These are phyloP conservation scores for Conus ventricosus DNA, from an alignment of 1,140 invertebrate genomes.

Conservation along the genomic window DNA sequence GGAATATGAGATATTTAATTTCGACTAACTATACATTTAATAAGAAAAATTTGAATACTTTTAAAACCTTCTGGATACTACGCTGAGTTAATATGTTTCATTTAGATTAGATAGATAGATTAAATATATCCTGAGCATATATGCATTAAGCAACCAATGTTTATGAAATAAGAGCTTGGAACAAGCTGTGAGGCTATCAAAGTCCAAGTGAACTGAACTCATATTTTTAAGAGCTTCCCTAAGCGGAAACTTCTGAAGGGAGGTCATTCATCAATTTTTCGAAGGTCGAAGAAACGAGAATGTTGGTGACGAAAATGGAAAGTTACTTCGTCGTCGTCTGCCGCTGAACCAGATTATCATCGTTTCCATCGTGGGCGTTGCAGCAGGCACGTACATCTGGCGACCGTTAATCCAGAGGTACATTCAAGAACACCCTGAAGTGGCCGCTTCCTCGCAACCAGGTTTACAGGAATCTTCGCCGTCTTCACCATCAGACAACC, in stretches of 20 bases:
- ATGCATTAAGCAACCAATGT: too few species aligned
- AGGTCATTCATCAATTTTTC: neutral
- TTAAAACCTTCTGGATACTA: too few species aligned
- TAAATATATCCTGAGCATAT: too few species aligned
- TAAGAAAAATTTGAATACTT: too few species aligned
- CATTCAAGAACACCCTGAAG: constrained; percentile 28
- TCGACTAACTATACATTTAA: too few species aligned
- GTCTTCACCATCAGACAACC: neutral
- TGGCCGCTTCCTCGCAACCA: neutral
- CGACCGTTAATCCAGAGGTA: constrained; percentile 13
- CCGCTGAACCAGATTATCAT: constrained; percentile 28
- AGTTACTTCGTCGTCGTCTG: constrained; percentile 18
- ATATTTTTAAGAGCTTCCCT: neutral
- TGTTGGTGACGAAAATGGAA: constrained; percentile 12
- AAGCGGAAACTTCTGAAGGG: neutral
- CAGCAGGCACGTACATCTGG: constrained; percentile 34
- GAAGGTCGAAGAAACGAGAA: neutral
- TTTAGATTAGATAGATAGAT: too few species aligned
- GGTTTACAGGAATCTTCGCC: too few species aligned
- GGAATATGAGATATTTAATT: too few species aligned
- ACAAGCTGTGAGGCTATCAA: too few species aligned
- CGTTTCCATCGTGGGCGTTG: constrained; percentile 19
- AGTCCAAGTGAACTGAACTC: too few species aligned
- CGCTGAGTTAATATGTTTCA: too few species aligned
- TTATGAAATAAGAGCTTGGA: too few species aligned